Percentiles rank a stretch among this genome's conserved stretches.
These are phyloP conservation scores for Octopus sinensis DNA, from an alignment of 1,140 invertebrate genomes.

Conservation along the genomic window DNA sequence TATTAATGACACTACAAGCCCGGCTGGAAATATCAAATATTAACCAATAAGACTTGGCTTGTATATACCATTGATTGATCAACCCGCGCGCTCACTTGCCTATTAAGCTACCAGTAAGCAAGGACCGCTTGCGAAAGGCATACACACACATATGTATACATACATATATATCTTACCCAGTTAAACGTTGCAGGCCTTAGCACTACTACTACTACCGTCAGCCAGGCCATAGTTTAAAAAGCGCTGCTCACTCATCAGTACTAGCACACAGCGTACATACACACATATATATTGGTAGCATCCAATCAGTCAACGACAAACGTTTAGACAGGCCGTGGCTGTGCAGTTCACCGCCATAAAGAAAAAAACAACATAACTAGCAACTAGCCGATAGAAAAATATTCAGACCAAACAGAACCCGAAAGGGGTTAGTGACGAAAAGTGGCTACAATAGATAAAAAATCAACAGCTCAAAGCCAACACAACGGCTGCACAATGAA, in stretches of 20 bases:
- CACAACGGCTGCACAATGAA: slow-evolving; percentile 2
- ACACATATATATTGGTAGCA: too few relatives aligned
- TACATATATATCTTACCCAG: too few relatives aligned
- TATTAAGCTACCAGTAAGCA: neutral
- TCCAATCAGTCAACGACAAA: neutral
- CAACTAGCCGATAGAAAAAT: neutral
- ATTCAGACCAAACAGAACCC: neutral
- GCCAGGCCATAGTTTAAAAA: too few relatives aligned
- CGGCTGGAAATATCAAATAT: slow-evolving; percentile 3
- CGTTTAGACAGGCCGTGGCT: neutral
- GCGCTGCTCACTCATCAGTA: too few relatives aligned
- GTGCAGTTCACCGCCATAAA: neutral
- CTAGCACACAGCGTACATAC: too few relatives aligned
- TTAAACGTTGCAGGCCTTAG: too few relatives aligned
- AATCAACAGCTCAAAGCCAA: neutral
- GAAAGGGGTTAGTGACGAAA: neutral
- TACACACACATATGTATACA: too few relatives aligned
- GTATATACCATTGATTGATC: slow-evolving; percentile 3
- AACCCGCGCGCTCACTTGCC: neutral
- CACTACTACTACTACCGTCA: too few relatives aligned
- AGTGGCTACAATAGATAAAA: slow-evolving; percentile 4
- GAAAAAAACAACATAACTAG: neutral
- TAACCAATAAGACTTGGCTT: neutral
- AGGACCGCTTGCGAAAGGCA: neutral
- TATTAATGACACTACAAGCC: slow-evolving; percentile 2